Evolutionary conservation across 2,888 invertebrate genomes (phyloP).

Genomic region (Eledona agricola): DNA sequence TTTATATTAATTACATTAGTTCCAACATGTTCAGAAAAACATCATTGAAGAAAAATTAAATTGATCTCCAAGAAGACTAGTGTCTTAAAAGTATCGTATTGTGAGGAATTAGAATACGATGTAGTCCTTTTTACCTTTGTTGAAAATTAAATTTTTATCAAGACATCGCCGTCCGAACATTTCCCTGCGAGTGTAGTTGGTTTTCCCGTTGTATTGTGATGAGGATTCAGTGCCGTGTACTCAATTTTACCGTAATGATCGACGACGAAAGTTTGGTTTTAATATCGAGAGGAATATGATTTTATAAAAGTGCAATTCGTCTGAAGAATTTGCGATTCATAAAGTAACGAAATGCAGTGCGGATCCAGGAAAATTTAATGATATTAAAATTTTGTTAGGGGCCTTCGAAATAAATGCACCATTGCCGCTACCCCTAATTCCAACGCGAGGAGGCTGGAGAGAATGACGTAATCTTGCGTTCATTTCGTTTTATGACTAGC

Average conservation of each 20-base stretch:
- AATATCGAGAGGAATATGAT: constrained; percentile 5
- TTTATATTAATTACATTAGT: constrained; percentile 13
- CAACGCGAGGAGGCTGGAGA: constrained; percentile 25
- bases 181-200: too few relatives aligned
- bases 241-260: constrained; percentile 11
- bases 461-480: constrained; percentile 28
- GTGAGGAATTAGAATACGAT: constrained; percentile 25
- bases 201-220: constrained; percentile 22
- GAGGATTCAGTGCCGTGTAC: constrained; percentile 12
- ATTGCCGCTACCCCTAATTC: constrained; percentile 27
- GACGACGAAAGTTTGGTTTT: constrained; percentile 18
- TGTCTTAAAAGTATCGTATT: too few relatives aligned
- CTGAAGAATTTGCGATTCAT: constrained; percentile 17
- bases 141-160: constrained; percentile 30
- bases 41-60: too few relatives aligned
- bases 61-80: too few relatives aligned
- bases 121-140: constrained; percentile 21
- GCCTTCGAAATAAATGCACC: constrained; percentile 30
- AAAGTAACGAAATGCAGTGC: constrained; percentile 18
- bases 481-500: constrained; percentile 23
- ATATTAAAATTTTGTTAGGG: constrained; percentile 29
- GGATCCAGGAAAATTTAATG: constrained; percentile 21
- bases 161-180: too few relatives aligned
- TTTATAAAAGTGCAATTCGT: constrained; percentile 23
- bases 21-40: constrained; percentile 15